Evolutionary conservation across 2,888 invertebrate genomes (phyloP).

Genomic region (Pyrrhopygopsis socrates): DNA sequence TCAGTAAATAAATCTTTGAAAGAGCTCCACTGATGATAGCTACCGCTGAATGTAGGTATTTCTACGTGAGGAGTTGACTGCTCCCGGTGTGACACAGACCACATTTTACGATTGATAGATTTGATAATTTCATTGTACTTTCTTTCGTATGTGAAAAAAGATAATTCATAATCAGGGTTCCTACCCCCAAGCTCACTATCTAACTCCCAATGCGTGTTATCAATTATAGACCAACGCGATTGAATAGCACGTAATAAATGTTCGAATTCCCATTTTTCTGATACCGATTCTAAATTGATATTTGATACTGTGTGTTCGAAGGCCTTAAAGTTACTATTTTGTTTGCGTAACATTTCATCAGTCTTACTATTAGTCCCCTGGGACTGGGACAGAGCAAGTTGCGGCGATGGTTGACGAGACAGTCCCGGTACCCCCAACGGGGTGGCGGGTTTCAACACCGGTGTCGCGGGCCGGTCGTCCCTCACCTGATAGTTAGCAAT

Average conservation of each 20-base stretch:
- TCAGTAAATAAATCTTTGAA: slow-evolving; percentile 1
- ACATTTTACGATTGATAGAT: slow-evolving; percentile 19
- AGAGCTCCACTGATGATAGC: neutral
- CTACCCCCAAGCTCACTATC: no score
- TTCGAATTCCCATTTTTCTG: no score
- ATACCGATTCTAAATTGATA: no score
- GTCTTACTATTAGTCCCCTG: neutral
- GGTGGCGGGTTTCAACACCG: neutral
- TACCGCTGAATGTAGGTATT: neutral
- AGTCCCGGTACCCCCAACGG: neutral
- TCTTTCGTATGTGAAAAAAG: neutral
- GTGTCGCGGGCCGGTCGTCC: neutral
- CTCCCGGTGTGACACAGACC: slow-evolving; percentile 1
- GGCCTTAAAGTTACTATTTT: neutral
- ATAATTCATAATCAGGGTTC: neutral
- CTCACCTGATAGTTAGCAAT: neutral
- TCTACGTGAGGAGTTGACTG: slow-evolving; percentile 2
- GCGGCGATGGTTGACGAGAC: neutral
- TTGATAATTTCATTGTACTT: neutral
- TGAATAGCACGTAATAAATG: no score
- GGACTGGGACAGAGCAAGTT: neutral
- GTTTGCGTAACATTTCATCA: neutral
- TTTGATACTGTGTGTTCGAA: neutral
- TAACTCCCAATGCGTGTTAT: no score
- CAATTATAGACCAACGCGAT: no score